Conservation (phyloP, 2,113 vertebrate genomes). For the Bothrops jararaca region DNA sequence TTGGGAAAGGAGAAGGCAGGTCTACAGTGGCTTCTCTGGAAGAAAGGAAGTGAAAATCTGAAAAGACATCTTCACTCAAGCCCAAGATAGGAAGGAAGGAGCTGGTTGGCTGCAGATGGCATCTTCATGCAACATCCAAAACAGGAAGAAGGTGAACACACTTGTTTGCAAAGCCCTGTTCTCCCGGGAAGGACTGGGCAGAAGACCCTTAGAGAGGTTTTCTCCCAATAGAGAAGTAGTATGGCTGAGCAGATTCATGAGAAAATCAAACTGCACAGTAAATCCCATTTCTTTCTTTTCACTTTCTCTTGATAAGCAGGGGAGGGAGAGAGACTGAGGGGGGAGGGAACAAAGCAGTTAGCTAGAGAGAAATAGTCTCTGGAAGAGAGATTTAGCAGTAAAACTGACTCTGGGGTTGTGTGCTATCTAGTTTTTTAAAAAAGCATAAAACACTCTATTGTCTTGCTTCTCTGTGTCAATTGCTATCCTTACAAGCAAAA, state of each 20-base stretch:
- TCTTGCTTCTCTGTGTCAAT: background rate
- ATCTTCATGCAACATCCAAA: background rate
- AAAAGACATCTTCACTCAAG: background rate
- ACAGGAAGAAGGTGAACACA: background rate
- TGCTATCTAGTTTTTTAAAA: background rate
- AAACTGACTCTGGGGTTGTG: background rate
- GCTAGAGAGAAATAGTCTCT: background rate
- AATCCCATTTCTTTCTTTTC: background rate
- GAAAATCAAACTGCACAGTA: background rate
- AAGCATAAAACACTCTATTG: background rate
- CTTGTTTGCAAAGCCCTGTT: background rate
- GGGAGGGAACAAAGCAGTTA: background rate
- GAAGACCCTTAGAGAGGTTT: background rate
- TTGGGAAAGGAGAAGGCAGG: background rate
- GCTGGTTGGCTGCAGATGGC: background rate
- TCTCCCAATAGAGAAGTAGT: background rate
- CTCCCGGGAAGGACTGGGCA: background rate
- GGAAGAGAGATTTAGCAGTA: background rate
- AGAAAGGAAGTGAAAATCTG: background rate
- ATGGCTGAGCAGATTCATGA: background rate
- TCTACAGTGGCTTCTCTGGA: background rate
- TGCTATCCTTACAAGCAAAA: background rate
- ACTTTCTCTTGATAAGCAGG: background rate
- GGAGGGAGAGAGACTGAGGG: background rate
- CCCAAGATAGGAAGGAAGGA: background rate